Conservation (phyloP, 2,888 invertebrate species). For the Mycogona germanica region DNA sequence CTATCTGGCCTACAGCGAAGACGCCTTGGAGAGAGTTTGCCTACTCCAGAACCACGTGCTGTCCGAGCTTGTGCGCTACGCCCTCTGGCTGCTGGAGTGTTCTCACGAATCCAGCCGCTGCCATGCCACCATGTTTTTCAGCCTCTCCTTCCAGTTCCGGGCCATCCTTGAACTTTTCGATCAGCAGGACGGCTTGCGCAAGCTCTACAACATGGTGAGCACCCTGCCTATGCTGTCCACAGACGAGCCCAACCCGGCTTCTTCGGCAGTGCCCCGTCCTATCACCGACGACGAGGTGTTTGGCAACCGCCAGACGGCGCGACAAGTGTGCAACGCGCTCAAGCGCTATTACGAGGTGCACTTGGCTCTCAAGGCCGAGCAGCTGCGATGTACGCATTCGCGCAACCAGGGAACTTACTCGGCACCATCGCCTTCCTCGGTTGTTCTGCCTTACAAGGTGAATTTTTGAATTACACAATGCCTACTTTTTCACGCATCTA, state of each 20-base stretch:
- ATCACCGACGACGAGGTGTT: constrained; percentile 78
- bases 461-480: not conserved
- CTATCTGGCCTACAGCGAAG: constrained; percentile 92
- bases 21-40: constrained; percentile 94
- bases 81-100: constrained; percentile 88
- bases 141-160: constrained; percentile 83
- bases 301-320: constrained; percentile 75
- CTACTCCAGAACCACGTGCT: constrained; percentile 64
- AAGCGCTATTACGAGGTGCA: constrained; percentile 88
- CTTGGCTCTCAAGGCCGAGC: constrained; percentile 62
- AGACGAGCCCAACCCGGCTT: constrained; percentile 44
- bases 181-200: constrained; percentile 80
- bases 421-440: constrained; percentile 30
- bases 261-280: too few relatives aligned
- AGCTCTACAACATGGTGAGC: constrained; percentile 84
- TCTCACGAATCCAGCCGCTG: constrained; percentile 96
- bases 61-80: constrained; percentile 71
- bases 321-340: constrained; percentile 80
- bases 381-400: constrained; percentile 38
- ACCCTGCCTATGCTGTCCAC: constrained; percentile 74
- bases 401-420: constrained; percentile 39
- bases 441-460: constrained; percentile 40
- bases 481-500: not conserved
- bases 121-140: constrained; percentile 97
- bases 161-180: constrained; percentile 92